These are phyloP conservation scores for Hydropotes inermis DNA, from an alignment of 2,113 vertebrate genomes.

Conservation along the genomic window DNA sequence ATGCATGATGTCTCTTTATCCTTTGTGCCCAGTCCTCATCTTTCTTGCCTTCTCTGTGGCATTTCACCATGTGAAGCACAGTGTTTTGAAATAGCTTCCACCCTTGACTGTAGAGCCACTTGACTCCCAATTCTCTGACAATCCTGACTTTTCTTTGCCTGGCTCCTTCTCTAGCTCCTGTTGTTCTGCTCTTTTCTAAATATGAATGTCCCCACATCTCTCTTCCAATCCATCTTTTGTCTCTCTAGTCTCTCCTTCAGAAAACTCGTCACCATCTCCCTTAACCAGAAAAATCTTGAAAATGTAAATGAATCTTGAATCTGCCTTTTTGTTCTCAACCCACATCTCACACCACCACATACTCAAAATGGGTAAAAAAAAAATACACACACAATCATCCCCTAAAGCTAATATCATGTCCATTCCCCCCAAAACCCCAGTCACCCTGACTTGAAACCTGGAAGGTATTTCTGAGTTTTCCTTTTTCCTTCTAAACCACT, in stretches of 20 bases:
- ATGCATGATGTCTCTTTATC: neutral
- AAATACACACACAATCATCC: neutral
- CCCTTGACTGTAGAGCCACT: neutral
- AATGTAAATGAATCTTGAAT: neutral
- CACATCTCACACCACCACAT: neutral
- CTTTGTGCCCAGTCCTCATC: neutral
- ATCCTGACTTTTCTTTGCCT: neutral
- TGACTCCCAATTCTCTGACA: neutral
- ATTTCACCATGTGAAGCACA: neutral
- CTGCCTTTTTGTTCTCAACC: neutral
- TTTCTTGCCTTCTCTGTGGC: neutral
- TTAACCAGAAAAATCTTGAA: neutral
- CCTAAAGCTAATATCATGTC: neutral
- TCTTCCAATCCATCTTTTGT: neutral
- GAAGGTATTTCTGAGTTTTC: neutral
- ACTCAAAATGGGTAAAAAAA: neutral
- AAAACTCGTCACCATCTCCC: neutral
- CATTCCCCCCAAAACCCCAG: no score
- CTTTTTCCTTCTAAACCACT: neutral
- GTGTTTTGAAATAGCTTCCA: neutral
- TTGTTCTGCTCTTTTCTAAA: neutral
- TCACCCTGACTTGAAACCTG: neutral
- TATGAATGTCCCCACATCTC: neutral
- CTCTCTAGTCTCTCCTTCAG: neutral
- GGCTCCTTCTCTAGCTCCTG: neutral